Base-by-base conservation (phyloP, 2,113 vertebrate genomes). In the Steatornis caripensis region DNA sequence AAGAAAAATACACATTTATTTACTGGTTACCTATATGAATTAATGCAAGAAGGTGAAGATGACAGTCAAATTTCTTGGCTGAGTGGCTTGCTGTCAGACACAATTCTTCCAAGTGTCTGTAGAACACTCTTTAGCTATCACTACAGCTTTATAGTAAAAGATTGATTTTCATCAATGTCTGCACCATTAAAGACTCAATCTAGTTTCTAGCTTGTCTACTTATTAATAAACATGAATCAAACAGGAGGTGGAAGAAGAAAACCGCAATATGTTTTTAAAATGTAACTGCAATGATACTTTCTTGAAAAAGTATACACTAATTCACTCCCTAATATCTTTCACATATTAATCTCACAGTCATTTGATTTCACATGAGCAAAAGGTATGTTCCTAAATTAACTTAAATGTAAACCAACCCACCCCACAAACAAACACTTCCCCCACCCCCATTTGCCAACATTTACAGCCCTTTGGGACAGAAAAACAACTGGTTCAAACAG, bases 61-160 rank as follows among this genome's bases (percentile, higher is more conserved):
- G 97, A 98, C 92, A 98, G 97, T 86, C 92, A 97, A 79, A 97
- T 97, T 97, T 98, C 96, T 94, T 97, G 97, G 95, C 95, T 95
- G 93, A 97, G 89, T 96, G 87, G 92, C 84, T 94, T 96, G 53
- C 95, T 98, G 97, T 97, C 97, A 97, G 95, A 96, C 54, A 84
- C 87, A 95, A 87, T 98, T 97, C 96, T 95, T 97, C 20, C 41
- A 49, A 91, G 70, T 95, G 89, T 97, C 94, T 95, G 61, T 72
- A 97, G 84, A 94, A 93, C 83, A 95, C 49, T 48, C 92, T 95
- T 97, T 34, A 97, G 94, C 75, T 95, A 90, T 76, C n/a, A 61
- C 30, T 95, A 71, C 30, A 92, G 87, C 66, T 94, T 72, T 87
- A 34, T 69, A 95, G 91, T 68, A 58, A 97, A 89, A 93, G 94